phyloP scores from a whole-genome alignment of 2,797 vertebrate species.

The Nasua narica region DNA sequence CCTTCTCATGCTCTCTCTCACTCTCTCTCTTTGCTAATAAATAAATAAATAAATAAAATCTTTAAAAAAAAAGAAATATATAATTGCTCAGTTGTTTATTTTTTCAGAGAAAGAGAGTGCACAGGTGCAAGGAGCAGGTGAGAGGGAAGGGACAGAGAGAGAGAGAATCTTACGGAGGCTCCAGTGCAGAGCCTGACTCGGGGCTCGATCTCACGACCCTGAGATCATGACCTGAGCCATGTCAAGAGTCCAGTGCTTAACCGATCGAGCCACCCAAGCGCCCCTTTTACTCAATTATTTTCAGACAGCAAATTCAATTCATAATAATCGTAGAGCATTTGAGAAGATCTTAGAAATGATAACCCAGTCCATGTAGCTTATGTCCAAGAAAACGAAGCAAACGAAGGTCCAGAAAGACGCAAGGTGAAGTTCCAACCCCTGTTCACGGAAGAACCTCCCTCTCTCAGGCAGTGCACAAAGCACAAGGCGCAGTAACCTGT shows the following conservation, averaged over 20 bases:
- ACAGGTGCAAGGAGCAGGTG: fast-evolving
- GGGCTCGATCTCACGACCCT: not conserved
- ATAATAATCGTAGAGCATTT: not conserved
- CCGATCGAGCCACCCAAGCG: not conserved
- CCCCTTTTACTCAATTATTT: not conserved
- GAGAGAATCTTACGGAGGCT: not conserved
- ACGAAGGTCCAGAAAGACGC: not conserved
- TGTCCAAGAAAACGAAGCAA: conserved; percentile 9
- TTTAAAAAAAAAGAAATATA: no score
- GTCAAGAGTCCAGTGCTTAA: not conserved
- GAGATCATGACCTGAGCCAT: not conserved
- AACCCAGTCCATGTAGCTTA: not conserved
- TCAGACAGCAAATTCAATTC: not conserved
- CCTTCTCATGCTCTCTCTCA: no score
- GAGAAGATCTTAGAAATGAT: conserved; percentile 9
- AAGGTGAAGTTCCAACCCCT: not conserved
- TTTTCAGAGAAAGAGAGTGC: no score
- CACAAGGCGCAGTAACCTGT: no score
- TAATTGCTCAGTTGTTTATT: not conserved
- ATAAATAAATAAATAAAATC: no score
- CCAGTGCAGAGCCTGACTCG: not conserved
- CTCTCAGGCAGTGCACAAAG: not conserved
- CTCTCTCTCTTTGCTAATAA: no score
- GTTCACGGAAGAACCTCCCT: not conserved
- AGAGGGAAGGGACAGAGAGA: not conserved